Percentiles rank a stretch among this genome's conserved stretches.
These are phyloP conservation scores for Eudemis profundana DNA, from an alignment of 2,888 invertebrate genomes.

Conservation along the genomic window DNA sequence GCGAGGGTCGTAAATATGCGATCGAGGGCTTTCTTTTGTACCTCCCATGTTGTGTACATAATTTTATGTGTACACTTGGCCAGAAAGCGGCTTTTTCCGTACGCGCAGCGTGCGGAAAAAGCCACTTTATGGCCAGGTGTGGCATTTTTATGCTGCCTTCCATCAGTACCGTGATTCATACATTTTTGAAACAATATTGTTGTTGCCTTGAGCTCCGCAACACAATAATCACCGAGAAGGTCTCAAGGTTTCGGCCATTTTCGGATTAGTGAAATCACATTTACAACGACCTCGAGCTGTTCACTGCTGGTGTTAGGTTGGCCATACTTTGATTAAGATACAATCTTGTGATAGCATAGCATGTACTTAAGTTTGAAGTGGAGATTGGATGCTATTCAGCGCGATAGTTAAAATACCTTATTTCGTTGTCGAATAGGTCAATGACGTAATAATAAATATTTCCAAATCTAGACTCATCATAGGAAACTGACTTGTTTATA, in stretches of 20 bases:
- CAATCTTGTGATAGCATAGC: constrained; percentile 22
- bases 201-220: constrained; percentile 41
- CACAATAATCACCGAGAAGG: constrained; percentile 40
- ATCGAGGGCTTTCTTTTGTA: no score
- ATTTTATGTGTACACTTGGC: no score
- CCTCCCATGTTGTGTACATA: no score
- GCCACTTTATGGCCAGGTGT: background rate
- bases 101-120: no score
- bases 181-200: constrained; percentile 14
- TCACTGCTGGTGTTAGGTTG: constrained; percentile 33
- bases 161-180: background rate
- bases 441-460: no score
- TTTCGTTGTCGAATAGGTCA: no score
- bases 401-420: no score
- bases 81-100: no score
- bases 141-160: background rate
- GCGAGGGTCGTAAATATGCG: no score
- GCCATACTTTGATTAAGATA: constrained; percentile 26
- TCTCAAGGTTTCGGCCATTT: constrained; percentile 40
- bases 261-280: constrained; percentile 43
- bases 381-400: constrained; percentile 14
- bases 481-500: background rate
- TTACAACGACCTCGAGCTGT: constrained; percentile 31
- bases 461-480: no score
- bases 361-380: background rate